These are phyloP conservation scores for Cyanoderma ruficeps DNA, from an alignment of 2,113 vertebrate species.

Conservation along the genomic window DNA sequence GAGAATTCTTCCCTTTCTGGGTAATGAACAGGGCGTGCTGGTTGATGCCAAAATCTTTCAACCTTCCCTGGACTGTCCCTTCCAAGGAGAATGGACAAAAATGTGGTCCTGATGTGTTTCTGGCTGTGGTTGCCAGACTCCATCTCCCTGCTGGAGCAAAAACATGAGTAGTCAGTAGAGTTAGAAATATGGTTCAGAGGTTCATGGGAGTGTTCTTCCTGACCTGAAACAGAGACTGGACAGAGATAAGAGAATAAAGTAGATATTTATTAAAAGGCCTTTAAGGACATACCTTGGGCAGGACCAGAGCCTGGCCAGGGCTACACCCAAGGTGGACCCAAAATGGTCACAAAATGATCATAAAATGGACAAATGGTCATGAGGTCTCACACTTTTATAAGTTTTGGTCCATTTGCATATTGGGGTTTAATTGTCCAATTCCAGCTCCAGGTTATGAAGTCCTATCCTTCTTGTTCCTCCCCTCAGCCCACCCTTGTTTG, in stretches of 20 bases:
- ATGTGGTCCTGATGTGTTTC: neutral
- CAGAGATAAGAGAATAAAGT: neutral
- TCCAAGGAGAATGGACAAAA: neutral
- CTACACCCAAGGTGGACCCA: neutral
- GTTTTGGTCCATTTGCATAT: neutral
- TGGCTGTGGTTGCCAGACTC: neutral
- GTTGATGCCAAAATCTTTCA: neutral
- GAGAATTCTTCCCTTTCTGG: neutral
- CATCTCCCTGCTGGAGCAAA: neutral
- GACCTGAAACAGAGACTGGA: neutral
- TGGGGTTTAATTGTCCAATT: neutral
- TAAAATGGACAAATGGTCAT: neutral
- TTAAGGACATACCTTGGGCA: neutral
- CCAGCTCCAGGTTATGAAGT: neutral
- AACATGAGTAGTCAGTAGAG: neutral
- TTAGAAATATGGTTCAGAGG: rapidly evolving
- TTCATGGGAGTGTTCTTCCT: neutral
- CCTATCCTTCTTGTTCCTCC: neutral
- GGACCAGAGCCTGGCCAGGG: neutral
- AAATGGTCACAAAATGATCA: neutral
- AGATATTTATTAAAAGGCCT: neutral
- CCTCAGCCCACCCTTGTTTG: too few relatives aligned
- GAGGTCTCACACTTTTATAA: neutral
- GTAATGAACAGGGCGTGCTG: neutral
- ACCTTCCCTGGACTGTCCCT: neutral